phyloP scores from a whole-genome alignment of 2,113 vertebrate species.

The Syngnathus typhle region DNA sequence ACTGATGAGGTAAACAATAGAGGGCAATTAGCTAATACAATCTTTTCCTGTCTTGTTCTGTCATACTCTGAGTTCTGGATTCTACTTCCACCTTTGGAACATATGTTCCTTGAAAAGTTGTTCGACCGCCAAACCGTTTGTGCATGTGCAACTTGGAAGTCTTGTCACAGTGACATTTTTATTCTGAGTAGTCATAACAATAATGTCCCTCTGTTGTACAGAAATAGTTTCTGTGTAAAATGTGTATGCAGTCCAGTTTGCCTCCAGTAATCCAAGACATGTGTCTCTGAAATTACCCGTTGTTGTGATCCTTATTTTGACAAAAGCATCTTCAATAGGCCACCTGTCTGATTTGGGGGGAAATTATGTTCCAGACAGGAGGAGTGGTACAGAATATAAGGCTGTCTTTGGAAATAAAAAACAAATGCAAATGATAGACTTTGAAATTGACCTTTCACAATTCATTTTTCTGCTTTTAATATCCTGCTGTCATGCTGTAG shows the following conservation, averaged over 20 bases:
- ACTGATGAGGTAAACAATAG: background rate
- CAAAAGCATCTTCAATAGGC: background rate
- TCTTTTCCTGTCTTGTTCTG: background rate
- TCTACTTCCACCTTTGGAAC: background rate
- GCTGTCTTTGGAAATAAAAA: slow-evolving; percentile 2
- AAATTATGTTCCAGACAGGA: slow-evolving; percentile 1
- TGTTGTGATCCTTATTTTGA: background rate
- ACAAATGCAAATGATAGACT: background rate
- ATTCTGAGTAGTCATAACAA: background rate
- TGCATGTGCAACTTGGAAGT: background rate
- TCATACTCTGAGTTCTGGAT: background rate
- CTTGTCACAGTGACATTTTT: background rate
- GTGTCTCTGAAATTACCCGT: background rate
- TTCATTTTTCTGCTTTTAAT: slow-evolving; percentile 4
- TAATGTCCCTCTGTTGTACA: background rate
- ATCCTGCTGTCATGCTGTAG: slow-evolving; percentile 9
- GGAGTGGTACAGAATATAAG: background rate
- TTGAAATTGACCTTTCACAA: slow-evolving; percentile 18
- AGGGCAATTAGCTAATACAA: background rate
- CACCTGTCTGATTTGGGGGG: background rate
- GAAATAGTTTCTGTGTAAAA: background rate
- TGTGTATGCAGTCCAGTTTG: background rate
- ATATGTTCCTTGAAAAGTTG: background rate
- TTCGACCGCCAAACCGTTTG: background rate
- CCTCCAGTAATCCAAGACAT: background rate